phyloP scores from a whole-genome alignment of 2,888 invertebrate genomes.

The Netelia virgata region DNA sequence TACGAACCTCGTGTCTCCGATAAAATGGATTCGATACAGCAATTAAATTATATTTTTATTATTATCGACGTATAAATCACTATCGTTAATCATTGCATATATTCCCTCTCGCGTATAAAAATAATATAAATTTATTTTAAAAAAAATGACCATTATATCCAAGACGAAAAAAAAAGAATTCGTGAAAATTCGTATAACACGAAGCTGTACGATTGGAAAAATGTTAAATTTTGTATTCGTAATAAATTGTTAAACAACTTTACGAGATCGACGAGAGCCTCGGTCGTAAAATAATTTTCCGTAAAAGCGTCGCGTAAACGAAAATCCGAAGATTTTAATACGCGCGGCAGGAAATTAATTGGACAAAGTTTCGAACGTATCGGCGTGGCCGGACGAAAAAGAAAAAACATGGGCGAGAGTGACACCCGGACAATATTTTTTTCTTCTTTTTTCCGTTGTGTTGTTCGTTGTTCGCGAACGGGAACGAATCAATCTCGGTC shows the following conservation, averaged over 20 bases:
- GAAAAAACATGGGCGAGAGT: slow-evolving; percentile 24
- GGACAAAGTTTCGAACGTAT: slow-evolving; percentile 34
- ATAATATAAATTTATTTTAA: no score
- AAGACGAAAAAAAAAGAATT: no score
- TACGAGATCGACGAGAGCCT: not conserved
- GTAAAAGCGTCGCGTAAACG: not conserved
- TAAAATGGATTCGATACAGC: no score
- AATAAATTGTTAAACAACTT: not conserved
- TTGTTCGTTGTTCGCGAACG: slow-evolving; percentile 21
- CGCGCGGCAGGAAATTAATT: slow-evolving; percentile 19
- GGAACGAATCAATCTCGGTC: slow-evolving; percentile 60
- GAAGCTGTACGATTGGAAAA: no score
- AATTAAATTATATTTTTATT: no score
- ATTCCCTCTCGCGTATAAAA: no score
- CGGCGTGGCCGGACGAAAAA: not conserved
- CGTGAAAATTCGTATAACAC: no score
- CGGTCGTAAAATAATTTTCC: not conserved
- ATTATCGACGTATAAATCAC: no score
- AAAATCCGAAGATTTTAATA: not conserved
- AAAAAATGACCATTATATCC: no score
- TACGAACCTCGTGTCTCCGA: no score
- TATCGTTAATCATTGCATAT: no score
- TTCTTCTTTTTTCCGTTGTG: slow-evolving; percentile 18
- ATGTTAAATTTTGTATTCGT: no score
- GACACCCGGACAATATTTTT: slow-evolving; percentile 8